Conservation (phyloP, 2,113 vertebrate genomes). For the Anser brachyrhynchus region DNA sequence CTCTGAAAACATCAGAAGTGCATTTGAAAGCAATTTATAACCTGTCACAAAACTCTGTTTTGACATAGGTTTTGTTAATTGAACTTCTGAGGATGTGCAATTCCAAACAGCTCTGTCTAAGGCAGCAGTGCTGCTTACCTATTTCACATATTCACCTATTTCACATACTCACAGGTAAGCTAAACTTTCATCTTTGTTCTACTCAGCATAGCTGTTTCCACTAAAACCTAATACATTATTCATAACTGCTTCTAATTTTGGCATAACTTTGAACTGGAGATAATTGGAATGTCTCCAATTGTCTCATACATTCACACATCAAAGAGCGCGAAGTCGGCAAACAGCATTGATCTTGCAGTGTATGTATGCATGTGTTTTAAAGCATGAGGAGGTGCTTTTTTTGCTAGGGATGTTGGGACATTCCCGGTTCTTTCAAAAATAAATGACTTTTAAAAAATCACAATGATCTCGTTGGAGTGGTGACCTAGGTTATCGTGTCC, state of each 20-base stretch:
- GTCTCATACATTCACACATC: constrained; percentile 22
- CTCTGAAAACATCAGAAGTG: not conserved
- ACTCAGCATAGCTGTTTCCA: constrained; percentile 16
- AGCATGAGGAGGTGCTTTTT: not conserved
- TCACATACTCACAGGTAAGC: not conserved
- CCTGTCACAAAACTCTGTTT: not conserved
- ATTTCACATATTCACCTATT: not conserved
- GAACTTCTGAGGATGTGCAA: not conserved
- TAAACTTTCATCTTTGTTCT: constrained; percentile 60
- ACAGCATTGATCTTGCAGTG: not conserved
- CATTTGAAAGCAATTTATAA: not conserved
- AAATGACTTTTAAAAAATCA: not conserved
- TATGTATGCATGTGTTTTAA: not conserved
- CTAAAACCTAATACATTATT: constrained; percentile 62
- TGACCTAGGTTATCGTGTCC: not conserved
- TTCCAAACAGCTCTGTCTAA: not conserved
- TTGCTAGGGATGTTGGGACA: not conserved
- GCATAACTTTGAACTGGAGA: constrained; percentile 63
- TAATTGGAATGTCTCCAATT: constrained; percentile 52
- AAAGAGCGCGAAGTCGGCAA: constrained; percentile 21
- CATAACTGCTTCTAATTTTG: constrained; percentile 62
- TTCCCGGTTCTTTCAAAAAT: not conserved
- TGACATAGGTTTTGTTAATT: constrained; percentile 38
- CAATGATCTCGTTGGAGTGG: not conserved
- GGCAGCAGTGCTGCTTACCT: constrained; percentile 13